These are phyloP conservation scores for Distichodus sexfasciatus DNA, from an alignment of 2,797 vertebrate genomes.

Conservation along the genomic window DNA sequence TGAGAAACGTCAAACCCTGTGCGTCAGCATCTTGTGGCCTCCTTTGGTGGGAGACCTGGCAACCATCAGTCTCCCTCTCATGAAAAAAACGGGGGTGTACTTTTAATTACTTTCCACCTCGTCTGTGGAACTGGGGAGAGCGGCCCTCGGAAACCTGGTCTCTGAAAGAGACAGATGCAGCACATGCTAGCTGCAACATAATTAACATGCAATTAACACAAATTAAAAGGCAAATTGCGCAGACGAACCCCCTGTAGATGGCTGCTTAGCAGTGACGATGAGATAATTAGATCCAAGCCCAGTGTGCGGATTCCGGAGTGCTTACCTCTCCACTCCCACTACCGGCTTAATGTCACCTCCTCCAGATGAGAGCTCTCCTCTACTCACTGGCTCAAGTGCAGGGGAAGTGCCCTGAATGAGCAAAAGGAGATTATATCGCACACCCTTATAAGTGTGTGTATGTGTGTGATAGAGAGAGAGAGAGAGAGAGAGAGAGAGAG, in stretches of 20 bases:
- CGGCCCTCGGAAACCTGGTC: constrained; percentile 48
- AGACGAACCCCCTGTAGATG: constrained; percentile 57
- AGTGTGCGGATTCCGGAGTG: constrained; percentile 41
- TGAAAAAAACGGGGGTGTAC: constrained; percentile 29
- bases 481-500: no score
- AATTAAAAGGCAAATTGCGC: constrained; percentile 62
- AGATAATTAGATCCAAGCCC: constrained; percentile 56
- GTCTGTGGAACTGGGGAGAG: constrained; percentile 29
- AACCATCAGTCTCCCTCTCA: constrained; percentile 10
- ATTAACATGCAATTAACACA: constrained; percentile 69
- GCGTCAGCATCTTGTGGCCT: constrained; percentile 15
- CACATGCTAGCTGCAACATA: constrained; percentile 57
- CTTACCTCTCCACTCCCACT: constrained; percentile 37
- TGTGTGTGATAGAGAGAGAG: not conserved
- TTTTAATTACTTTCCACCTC: constrained; percentile 59
- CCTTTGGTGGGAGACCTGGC: constrained; percentile 18
- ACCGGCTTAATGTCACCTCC: constrained; percentile 48
- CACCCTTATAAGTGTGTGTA: not conserved
- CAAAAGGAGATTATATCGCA: constrained; percentile 33
- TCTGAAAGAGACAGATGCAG: constrained; percentile 56
- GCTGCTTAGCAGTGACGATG: constrained; percentile 49
- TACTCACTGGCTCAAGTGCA: constrained; percentile 25
- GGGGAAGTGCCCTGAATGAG: constrained; percentile 33
- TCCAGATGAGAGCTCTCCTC: constrained; percentile 41
- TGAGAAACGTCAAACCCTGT: constrained; percentile 15